Evolutionary conservation across 2,113 vertebrate genomes (phyloP).

Genomic region (Gymnobelideus leadbeateri): DNA sequence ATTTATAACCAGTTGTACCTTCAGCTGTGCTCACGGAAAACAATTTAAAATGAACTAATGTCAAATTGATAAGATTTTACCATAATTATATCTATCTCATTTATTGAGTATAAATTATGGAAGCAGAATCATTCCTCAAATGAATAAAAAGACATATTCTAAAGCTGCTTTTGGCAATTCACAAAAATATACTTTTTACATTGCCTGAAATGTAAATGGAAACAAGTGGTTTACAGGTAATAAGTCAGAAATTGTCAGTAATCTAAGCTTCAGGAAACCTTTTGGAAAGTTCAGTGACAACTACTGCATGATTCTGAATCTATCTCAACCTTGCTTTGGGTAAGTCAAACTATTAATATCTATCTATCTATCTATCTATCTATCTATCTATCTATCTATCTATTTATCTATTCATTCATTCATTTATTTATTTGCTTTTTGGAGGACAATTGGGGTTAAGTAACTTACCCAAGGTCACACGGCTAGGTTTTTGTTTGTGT

Average conservation of each 20-base stretch:
- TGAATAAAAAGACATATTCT: conserved; percentile 30
- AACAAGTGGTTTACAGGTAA: conserved; percentile 11
- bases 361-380: too few relatives aligned
- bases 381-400: too few relatives aligned
- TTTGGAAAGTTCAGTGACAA: conserved; percentile 18
- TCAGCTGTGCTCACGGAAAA: not conserved
- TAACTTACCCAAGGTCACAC: too few relatives aligned
- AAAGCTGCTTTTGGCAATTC: conserved; percentile 26
- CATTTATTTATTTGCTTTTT: too few relatives aligned
- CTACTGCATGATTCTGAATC: conserved; percentile 5
- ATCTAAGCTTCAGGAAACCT: conserved; percentile 48
- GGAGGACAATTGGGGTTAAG: too few relatives aligned
- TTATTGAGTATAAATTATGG: conserved; percentile 30
- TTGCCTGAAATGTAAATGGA: conserved; percentile 29
- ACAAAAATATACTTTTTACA: conserved; percentile 19
- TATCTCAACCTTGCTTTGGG: not conserved
- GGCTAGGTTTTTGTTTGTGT: too few relatives aligned
- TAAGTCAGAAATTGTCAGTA: not conserved
- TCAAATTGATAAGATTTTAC: conserved; percentile 32
- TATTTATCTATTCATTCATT: too few relatives aligned
- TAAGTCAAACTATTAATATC: not conserved
- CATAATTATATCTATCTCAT: conserved; percentile 13
- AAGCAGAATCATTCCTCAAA: not conserved
- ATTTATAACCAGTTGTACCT: conserved; percentile 9
- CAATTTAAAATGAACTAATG: not conserved